Base-by-base conservation (phyloP, 2,113 vertebrate genomes). In the Sarotherodon lohbergeri region DNA sequence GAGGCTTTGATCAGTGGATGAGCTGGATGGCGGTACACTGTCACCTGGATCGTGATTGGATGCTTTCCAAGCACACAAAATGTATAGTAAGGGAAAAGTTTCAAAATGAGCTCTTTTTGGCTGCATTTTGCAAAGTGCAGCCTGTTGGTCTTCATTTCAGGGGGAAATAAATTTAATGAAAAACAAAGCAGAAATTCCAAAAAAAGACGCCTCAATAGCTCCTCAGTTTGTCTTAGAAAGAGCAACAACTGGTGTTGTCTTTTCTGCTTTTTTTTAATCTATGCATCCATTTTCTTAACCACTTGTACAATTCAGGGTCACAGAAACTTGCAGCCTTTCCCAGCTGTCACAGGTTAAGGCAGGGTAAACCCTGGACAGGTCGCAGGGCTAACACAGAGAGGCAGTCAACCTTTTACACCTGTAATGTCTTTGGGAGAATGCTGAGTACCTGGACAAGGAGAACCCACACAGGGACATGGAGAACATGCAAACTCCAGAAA, bases 1-100 rank as follows among this genome's bases (percentile, higher is more conserved):
- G 59, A 56, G 12, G 48, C 52, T 83, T 56, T 81, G 71, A 84
- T 87, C 34, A 27, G 22, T 13, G 71, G 68, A 59, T 50, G 50
- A 57, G 89, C 36, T 17, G 2, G n/a, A 63, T 41, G 34, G 32
- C 11, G 11, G 22, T 55, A 9, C 12, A 13, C 50, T 13, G 19
- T 61, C 54, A 57, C 34, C 71, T 80, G n/a, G 50, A 50, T 61
- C 19, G 1, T 57, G 66, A 71, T 32, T 39, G 19, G 36, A 76
- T 19, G 17, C 4, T 34, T 6, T 71, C 27, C 68, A 46, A 34
- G 3, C 52, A 27, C 6, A 8, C 5, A 11, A 24, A 73, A 73
- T 10, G 68, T 7, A 10, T 27, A 17, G 68, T 73, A 6, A 73
- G 41, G 68, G 54, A 24, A 24, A 56, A 11, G 22, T 27, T 48